Evolutionary conservation across 2,113 vertebrate species (phyloP).

Genomic region (Tenrec ecaudatus): DNA sequence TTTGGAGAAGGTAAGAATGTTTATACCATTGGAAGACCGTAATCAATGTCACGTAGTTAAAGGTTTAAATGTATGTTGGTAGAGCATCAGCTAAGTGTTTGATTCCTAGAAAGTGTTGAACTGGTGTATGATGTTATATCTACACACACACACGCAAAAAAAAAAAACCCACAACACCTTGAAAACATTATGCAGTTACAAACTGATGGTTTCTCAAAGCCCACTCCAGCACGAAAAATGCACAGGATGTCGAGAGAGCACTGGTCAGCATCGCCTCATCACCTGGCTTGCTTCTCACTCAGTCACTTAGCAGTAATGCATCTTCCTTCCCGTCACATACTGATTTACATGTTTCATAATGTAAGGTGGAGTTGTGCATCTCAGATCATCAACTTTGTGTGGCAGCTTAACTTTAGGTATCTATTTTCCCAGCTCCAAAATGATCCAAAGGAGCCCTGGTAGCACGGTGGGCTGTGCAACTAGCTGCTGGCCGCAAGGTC

Average conservation of each 20-base stretch:
- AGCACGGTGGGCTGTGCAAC: too few species aligned
- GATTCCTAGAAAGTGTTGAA: neutral
- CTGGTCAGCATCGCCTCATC: neutral
- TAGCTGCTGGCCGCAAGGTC: too few species aligned
- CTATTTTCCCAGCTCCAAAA: neutral
- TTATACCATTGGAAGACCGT: neutral
- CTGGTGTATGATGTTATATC: neutral
- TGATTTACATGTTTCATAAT: too few species aligned
- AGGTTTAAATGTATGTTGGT: neutral
- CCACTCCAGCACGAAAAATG: neutral
- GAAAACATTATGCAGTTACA: too few species aligned
- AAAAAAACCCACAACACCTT: too few species aligned
- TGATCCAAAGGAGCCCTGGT: too few species aligned
- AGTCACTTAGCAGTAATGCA: neutral
- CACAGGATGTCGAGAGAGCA: neutral
- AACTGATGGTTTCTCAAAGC: neutral
- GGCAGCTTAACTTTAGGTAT: neutral
- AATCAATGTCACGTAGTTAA: neutral
- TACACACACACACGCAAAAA: too few species aligned
- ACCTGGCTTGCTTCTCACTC: neutral
- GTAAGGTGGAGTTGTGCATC: too few species aligned
- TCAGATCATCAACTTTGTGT: too few species aligned
- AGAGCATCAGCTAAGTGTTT: neutral
- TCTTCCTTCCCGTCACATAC: too few species aligned
- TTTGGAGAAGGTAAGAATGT: neutral